Percentiles rank a stretch among this genome's conserved stretches.
These are phyloP conservation scores for Neocloeon triangulifer DNA, from an alignment of 1,140 invertebrate species.

Conservation along the genomic window DNA sequence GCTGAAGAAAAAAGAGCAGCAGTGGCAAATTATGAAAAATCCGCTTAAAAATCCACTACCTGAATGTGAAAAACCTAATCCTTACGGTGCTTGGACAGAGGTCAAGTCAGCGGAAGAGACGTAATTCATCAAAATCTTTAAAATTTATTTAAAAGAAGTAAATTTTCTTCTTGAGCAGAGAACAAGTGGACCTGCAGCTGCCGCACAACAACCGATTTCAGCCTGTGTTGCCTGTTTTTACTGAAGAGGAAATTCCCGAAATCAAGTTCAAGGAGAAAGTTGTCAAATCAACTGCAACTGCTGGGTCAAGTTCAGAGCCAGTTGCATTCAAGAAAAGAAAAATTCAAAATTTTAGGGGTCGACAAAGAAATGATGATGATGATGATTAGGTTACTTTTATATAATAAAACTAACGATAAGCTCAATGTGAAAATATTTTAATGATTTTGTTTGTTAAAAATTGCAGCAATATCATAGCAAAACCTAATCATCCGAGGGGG, in stretches of 20 bases:
- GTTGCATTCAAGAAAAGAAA: too few relatives aligned
- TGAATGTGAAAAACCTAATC: constrained; percentile 24
- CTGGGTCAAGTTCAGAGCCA: too few relatives aligned
- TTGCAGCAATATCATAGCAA: too few relatives aligned
- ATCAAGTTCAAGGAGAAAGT: constrained; percentile 42
- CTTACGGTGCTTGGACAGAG: constrained; percentile 43
- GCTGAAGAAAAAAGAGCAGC: constrained; percentile 11
- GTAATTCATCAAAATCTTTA: constrained; percentile 18
- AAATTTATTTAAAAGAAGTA: constrained; percentile 5
- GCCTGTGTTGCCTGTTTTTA: constrained; percentile 13
- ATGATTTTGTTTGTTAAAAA: too few relatives aligned
- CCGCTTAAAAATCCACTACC: constrained; percentile 21
- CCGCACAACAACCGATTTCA: constrained; percentile 20
- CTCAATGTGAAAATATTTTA: too few relatives aligned
- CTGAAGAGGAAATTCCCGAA: constrained; percentile 18
- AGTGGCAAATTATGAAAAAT: constrained; percentile 13
- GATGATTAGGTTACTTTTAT: too few relatives aligned
- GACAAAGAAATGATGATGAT: too few relatives aligned
- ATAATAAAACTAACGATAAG: too few relatives aligned
- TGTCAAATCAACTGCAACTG: too few relatives aligned
- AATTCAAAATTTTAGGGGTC: too few relatives aligned
- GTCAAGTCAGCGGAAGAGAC: constrained; percentile 25
- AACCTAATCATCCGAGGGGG: too few relatives aligned
- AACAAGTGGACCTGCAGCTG: constrained; percentile 29
- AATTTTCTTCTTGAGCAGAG: constrained; percentile 16